Evolutionary conservation across 2,113 vertebrate genomes (phyloP).

Genomic region (Excalfactoria chinensis): DNA sequence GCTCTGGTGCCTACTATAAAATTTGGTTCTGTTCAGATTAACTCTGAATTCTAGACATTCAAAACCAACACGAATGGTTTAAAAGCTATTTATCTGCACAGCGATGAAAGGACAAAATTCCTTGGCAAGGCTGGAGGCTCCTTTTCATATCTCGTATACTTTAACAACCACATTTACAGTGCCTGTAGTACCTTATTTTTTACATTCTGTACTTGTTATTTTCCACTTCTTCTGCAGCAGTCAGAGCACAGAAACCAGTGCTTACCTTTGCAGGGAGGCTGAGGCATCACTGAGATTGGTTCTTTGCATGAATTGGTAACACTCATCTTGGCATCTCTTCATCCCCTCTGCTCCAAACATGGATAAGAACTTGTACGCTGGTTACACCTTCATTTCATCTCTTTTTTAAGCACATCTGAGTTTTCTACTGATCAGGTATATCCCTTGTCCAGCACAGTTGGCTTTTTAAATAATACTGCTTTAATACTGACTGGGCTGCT

Average conservation of each 20-base stretch:
- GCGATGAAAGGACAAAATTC: conserved; percentile 60
- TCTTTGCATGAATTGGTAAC: neutral
- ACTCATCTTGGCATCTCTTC: neutral
- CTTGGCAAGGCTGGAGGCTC: conserved; percentile 53
- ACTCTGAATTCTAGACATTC: conserved; percentile 63
- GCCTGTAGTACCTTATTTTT: conserved; percentile 40
- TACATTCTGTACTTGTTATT: conserved; percentile 44
- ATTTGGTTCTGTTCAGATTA: conserved; percentile 56
- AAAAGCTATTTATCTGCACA: conserved; percentile 53
- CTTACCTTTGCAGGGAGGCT: neutral
- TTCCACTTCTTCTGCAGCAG: conserved; percentile 53
- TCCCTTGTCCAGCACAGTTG: neutral
- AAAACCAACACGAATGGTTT: neutral
- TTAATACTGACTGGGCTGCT: neutral
- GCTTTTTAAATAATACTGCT: neutral
- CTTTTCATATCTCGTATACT: conserved; percentile 56
- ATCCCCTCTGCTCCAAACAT: rapidly evolving
- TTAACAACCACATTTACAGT: conserved; percentile 65
- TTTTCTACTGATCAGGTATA: neutral
- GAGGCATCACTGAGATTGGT: neutral
- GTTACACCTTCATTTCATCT: neutral
- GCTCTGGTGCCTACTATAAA: conserved; percentile 63
- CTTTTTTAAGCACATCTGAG: neutral
- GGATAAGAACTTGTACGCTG: neutral
- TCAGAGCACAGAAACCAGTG: neutral